Conservation (phyloP, 2,797 vertebrate species). For the Melanotaenia boesemani region DNA sequence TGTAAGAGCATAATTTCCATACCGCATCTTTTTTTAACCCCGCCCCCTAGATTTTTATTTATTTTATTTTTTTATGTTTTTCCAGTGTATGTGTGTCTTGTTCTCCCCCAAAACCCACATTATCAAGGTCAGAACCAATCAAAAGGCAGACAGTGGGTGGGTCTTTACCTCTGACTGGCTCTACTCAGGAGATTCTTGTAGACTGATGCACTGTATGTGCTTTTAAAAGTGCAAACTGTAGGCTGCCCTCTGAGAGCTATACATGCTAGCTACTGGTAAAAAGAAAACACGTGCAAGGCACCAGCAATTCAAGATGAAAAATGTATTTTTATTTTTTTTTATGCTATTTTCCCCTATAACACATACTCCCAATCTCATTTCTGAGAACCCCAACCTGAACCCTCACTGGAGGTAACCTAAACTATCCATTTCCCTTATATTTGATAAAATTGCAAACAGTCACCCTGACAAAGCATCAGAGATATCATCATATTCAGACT, state of each 20-base stretch:
- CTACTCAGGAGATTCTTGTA: background rate
- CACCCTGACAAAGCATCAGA: too few relatives aligned
- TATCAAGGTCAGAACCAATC: background rate
- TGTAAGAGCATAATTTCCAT: conserved; percentile 47
- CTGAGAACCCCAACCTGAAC: too few relatives aligned
- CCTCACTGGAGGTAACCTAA: too few relatives aligned
- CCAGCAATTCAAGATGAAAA: too few relatives aligned
- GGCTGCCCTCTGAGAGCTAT: background rate
- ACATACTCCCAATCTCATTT: too few relatives aligned
- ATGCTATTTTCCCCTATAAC: too few relatives aligned
- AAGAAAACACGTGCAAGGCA: background rate
- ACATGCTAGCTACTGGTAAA: background rate
- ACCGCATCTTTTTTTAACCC: conserved; percentile 1
- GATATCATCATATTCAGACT: too few relatives aligned
- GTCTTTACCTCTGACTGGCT: background rate
- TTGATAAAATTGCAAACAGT: too few relatives aligned
- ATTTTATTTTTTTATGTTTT: background rate
- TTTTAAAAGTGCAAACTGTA: background rate
- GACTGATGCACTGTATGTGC: background rate
- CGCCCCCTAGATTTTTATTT: too few relatives aligned
- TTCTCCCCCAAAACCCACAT: background rate
- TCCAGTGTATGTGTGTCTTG: background rate
- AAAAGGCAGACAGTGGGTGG: background rate
- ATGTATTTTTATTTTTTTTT: too few relatives aligned
- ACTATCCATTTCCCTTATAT: too few relatives aligned